A percentile compares a stretch with the other conserved stretches of the same genome.
Conservation (phyloP, 2,113 vertebrate species). For the Nothobranchius furzeri region DNA sequence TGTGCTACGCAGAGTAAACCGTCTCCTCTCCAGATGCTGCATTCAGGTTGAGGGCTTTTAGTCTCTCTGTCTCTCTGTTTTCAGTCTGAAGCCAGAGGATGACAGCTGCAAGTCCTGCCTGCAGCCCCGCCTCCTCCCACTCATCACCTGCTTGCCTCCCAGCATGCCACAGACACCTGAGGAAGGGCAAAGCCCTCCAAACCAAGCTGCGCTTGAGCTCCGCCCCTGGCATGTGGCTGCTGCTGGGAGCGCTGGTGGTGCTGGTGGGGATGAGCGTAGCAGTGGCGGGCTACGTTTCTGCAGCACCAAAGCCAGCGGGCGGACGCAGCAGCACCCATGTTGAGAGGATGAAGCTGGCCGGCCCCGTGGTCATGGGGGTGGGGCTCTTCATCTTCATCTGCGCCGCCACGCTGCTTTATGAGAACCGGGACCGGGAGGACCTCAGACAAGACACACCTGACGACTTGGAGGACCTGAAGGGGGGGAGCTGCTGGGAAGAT, state of each 20-base stretch:
- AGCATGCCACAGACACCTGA: slow-evolving; percentile 49
- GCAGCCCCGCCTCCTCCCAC: slow-evolving; percentile 60
- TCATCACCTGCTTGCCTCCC: slow-evolving; percentile 52
- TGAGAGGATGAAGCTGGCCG: slow-evolving; percentile 89
- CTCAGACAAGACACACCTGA: slow-evolving; percentile 57
- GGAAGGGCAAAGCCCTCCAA: slow-evolving; percentile 52
- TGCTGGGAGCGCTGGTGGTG: slow-evolving; percentile 88
- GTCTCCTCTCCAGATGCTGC: slow-evolving; percentile 25
- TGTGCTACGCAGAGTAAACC: slow-evolving; percentile 45
- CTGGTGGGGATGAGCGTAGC: slow-evolving; percentile 91
- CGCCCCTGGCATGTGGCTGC: slow-evolving; percentile 86
- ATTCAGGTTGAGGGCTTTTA: slow-evolving; percentile 6
- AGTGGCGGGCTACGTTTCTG: slow-evolving; percentile 89
- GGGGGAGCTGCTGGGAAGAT: slow-evolving; percentile 57
- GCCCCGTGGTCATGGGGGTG: slow-evolving; percentile 95
- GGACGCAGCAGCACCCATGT: slow-evolving; percentile 65
- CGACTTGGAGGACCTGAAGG: slow-evolving; percentile 59
- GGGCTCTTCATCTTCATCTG: slow-evolving; percentile 98
- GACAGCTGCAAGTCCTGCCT: slow-evolving; percentile 65
- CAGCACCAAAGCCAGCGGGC: slow-evolving; percentile 28
- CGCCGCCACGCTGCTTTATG: slow-evolving; percentile 93
- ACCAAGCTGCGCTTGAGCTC: slow-evolving; percentile 88
- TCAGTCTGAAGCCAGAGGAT: slow-evolving; percentile 64
- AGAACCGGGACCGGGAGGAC: slow-evolving; percentile 90
- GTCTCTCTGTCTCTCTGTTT: slow-evolving; percentile 14